phyloP scores from a whole-genome alignment of 2,888 invertebrate species.

The Glaucopsyche alexis region DNA sequence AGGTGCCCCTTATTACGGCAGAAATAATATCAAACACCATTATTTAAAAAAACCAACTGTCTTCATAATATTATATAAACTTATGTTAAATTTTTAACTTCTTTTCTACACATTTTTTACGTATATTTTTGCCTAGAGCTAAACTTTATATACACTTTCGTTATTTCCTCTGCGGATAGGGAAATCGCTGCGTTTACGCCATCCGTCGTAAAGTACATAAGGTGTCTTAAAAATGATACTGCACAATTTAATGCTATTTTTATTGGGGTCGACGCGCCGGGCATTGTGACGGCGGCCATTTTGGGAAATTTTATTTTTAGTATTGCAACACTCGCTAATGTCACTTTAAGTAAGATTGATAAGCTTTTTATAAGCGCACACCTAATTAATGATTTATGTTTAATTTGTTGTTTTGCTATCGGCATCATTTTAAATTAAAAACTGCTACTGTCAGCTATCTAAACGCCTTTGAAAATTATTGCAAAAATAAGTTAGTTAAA shows the following conservation, averaged over 20 bases:
- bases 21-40: no score
- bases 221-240: constrained; percentile 30
- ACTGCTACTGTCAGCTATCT: neutral
- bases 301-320: constrained; percentile 36
- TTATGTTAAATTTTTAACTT: no score
- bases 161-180: neutral
- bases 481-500: no score
- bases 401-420: neutral
- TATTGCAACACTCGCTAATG: constrained; percentile 36
- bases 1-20: no score
- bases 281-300: constrained; percentile 22
- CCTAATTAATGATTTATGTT: constrained; percentile 21
- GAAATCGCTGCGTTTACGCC: neutral
- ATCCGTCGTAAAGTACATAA: neutral
- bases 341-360: constrained; percentile 42
- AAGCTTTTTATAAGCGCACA: constrained; percentile 35
- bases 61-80: no score
- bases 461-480: neutral
- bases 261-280: constrained; percentile 30
- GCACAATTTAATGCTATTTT: constrained; percentile 34
- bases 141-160: neutral
- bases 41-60: no score
- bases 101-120: no score
- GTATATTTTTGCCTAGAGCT: no score
- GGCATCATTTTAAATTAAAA: neutral